Percentiles rank a stretch among this genome's conserved stretches.
phyloP scores from a whole-genome alignment of 2,113 vertebrate genomes.

The Tetrao urogallus region DNA sequence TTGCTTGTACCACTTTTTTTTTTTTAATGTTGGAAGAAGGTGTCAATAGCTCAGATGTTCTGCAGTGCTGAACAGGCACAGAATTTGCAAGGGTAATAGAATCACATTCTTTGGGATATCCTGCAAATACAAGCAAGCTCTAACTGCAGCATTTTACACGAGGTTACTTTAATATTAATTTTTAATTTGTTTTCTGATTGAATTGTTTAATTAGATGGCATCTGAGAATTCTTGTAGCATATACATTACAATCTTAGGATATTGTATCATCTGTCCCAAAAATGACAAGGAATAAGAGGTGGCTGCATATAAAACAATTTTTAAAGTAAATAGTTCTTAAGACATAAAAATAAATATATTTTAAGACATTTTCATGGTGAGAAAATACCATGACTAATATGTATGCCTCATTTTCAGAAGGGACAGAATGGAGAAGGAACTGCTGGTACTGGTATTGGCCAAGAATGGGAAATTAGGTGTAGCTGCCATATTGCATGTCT shows the following conservation, averaged over 20 bases:
- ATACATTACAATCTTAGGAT: conserved; percentile 57
- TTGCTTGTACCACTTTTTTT: not conserved
- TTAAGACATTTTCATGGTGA: not conserved
- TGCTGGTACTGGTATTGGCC: not conserved
- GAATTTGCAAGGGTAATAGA: conserved; percentile 61
- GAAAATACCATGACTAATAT: not conserved
- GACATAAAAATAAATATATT: no score
- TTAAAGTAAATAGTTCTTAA: not conserved
- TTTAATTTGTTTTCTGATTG: conserved; percentile 80
- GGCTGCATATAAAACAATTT: not conserved
- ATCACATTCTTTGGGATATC: conserved; percentile 37
- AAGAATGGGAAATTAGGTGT: not conserved
- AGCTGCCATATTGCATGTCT: not conserved
- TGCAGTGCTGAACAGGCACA: conserved; percentile 41
- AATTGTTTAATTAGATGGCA: conserved; percentile 75
- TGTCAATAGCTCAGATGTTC: conserved; percentile 41
- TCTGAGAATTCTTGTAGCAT: conserved; percentile 56
- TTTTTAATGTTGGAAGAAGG: conserved; percentile 15
- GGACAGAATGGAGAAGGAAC: not conserved
- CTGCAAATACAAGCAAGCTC: conserved; percentile 18
- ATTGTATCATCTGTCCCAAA: conserved; percentile 28
- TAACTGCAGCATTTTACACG: conserved; percentile 54
- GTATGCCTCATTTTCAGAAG: rapidly evolving
- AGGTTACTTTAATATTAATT: conserved; percentile 63
- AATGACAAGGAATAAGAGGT: not conserved